A percentile compares a stretch with the other conserved stretches of the same genome.
Conservation (phyloP, 1,140 invertebrate species). For the Sycobia sp. region DNA sequence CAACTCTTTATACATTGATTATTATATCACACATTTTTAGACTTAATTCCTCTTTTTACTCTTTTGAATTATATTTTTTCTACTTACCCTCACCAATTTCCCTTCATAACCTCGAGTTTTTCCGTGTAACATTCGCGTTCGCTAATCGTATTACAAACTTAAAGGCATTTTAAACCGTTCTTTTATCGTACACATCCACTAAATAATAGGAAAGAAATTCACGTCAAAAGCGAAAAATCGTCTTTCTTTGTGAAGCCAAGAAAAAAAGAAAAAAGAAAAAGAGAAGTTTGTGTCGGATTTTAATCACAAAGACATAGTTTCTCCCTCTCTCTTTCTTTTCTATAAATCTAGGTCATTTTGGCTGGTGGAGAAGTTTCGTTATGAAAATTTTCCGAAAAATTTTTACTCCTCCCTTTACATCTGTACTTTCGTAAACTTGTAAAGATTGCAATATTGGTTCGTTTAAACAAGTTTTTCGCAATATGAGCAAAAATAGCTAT, state of each 20-base stretch:
- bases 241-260: slow-evolving; percentile 14
- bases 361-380: slow-evolving; percentile 39
- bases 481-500: slow-evolving; percentile 19
- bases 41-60: slow-evolving; percentile 14
- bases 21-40: slow-evolving; percentile 19
- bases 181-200: slow-evolving; percentile 12
- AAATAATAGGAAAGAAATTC: slow-evolving; percentile 21
- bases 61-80: slow-evolving; percentile 7
- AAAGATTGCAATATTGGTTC: slow-evolving; percentile 26
- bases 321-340: slow-evolving; percentile 6
- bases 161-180: slow-evolving; percentile 44
- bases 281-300: slow-evolving; percentile 25
- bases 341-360: slow-evolving; percentile 53
- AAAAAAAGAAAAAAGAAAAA: slow-evolving; percentile 30
- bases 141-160: slow-evolving; percentile 37
- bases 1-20: slow-evolving; percentile 3
- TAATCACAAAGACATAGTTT: slow-evolving; percentile 17
- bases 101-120: slow-evolving; percentile 7
- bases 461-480: slow-evolving; percentile 5
- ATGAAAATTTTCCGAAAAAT: slow-evolving; percentile 18
- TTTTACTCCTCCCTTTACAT: slow-evolving; percentile 10
- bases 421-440: slow-evolving; percentile 22
- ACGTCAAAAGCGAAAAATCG: slow-evolving; percentile 23
- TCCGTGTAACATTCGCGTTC: slow-evolving; percentile 22
- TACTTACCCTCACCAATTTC: neutral